A percentile compares a stretch with the other conserved stretches of the same genome.
These are phyloP conservation scores for Chrysina gloriosa DNA, from an alignment of 2,888 invertebrate genomes.

Conservation along the genomic window DNA sequence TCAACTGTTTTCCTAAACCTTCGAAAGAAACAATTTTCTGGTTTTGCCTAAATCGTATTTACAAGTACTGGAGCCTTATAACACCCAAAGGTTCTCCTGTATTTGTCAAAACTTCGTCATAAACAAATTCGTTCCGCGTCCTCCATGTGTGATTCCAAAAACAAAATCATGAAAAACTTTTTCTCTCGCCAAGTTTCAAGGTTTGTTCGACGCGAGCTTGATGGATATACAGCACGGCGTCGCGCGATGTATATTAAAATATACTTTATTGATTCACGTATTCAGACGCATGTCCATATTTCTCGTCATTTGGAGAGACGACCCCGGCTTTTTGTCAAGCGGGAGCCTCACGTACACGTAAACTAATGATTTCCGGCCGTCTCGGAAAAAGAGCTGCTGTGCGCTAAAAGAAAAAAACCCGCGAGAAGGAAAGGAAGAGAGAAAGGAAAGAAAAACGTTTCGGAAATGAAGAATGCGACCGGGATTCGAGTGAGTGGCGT, in stretches of 20 bases:
- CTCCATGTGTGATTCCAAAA: too few relatives aligned
- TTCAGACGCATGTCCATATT: conserved; percentile 3
- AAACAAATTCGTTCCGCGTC: too few relatives aligned
- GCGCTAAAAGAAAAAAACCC: neutral
- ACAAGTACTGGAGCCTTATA: too few relatives aligned
- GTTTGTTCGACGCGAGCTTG: neutral
- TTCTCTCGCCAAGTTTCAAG: neutral
- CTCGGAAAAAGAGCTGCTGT: neutral
- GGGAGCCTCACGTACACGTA: conserved; percentile 4
- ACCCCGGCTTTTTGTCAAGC: conserved; percentile 11
- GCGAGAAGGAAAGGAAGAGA: neutral
- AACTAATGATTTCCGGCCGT: conserved; percentile 24
- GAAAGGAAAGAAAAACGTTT: conserved; percentile 14
- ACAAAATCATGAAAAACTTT: too few relatives aligned
- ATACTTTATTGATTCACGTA: conserved; percentile 8
- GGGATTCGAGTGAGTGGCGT: conserved; percentile 13
- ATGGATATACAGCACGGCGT: too few relatives aligned
- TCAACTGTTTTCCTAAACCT: too few relatives aligned
- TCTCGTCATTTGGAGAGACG: neutral
- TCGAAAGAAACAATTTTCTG: too few relatives aligned
- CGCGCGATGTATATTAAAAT: conserved; percentile 10
- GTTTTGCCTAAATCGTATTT: too few relatives aligned
- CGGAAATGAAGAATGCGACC: conserved; percentile 23
- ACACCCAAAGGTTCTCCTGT: too few relatives aligned
- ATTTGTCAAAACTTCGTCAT: too few relatives aligned